Evolutionary conservation across 1,140 invertebrate genomes (phyloP), one percentile per base, ranked within the genome.

Genomic region (Chelonus insularis): DNA sequence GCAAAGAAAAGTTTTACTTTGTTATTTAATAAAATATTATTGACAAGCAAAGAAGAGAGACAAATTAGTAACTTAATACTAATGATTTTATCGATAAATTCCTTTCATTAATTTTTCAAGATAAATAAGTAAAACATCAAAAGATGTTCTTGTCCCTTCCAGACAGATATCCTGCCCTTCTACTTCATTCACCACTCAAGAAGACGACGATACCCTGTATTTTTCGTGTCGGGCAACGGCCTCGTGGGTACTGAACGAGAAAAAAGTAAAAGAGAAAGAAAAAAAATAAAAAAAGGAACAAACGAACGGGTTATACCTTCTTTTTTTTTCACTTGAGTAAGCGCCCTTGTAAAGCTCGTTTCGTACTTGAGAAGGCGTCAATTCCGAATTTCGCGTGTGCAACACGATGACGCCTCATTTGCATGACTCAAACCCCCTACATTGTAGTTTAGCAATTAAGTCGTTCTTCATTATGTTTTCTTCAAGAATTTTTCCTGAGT

Each of bases 381-480:
- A 29, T 37, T 55, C 32, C 34, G 34, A 37, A 55, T 36, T 37
- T 55, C 34, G 11, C 20, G 29, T 57, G 21, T 57, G 55, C 55
- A 45, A 39, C 11, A 12, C 39, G 23, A 59, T 58, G 64, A 59
- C 59, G 29, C 55, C 59, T 50, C 57, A 64, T 69, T 66, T 65
- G 54, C 65, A 66, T 69, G 62, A 54, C 61, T 20, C 56, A 41
- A 63, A 47, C 59, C 21, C 6, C n/a, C 9, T 6, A 37, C 9
- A 20, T 7, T n/a, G 29, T 8, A 43, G 48, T 29, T 43, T 56
- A 55, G 60, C 63, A 68, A 68, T 68, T 64, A 68, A 65, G 59
- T 58, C 56, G 57, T 65, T 50, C 34, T 57, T 60, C 60, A 60
- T 57, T 57, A 59, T 59, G 7, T 29, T 29, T 29, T 29, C 25